Conservation (phyloP, 2,797 vertebrate genomes). For the Gymnodraco acuticeps region DNA sequence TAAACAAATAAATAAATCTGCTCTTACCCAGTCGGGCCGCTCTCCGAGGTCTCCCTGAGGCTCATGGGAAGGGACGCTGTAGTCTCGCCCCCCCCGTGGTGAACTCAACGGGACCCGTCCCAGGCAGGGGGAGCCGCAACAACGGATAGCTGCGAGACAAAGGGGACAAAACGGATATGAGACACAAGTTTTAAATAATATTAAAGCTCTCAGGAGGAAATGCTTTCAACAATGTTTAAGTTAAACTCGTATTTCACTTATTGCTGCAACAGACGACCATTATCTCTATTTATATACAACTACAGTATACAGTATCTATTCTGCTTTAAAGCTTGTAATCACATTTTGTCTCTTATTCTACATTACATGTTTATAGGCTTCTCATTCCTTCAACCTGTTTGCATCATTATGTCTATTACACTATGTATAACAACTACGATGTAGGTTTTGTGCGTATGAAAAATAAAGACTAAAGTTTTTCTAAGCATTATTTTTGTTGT, state of each 20-base stretch:
- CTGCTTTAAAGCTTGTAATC: too few species aligned
- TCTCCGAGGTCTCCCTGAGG: conserved; percentile 85
- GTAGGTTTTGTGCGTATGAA: too few species aligned
- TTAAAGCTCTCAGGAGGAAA: background rate
- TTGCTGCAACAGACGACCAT: too few species aligned
- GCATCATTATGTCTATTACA: too few species aligned
- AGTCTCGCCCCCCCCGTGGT: conserved; percentile 92
- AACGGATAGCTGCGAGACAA: conserved; percentile 88
- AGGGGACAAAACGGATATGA: background rate
- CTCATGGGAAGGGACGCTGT: conserved; percentile 85
- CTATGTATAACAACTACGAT: too few species aligned
- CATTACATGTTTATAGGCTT: too few species aligned
- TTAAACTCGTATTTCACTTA: too few species aligned
- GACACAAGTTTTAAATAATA: background rate
- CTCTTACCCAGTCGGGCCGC: conserved; percentile 92
- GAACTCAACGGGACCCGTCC: conserved; percentile 96
- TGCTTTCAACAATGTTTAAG: background rate
- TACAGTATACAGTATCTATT: too few species aligned
- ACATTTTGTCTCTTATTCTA: background rate
- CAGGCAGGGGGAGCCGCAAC: conserved; percentile 95
- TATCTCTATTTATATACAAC: too few species aligned
- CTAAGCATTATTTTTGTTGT: too few species aligned
- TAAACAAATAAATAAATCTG: background rate
- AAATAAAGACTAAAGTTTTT: too few species aligned
- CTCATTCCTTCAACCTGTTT: background rate